These are phyloP conservation scores for Porites rus DNA, from an alignment of 92 coral and sea anemone genomes.

Conservation along the genomic window DNA sequence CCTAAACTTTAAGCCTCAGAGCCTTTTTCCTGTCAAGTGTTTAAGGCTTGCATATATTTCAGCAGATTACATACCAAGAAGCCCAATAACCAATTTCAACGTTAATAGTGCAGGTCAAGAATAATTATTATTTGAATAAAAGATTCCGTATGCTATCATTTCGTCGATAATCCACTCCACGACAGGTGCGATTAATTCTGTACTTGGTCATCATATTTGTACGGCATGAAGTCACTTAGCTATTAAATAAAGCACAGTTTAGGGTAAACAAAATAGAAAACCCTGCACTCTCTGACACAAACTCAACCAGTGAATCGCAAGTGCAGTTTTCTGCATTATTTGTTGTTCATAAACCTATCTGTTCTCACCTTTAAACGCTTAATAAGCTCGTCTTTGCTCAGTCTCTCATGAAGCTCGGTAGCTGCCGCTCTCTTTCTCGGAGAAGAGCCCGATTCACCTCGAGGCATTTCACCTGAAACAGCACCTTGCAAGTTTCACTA, in stretches of 20 bases:
- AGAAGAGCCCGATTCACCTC: constrained; percentile 60
- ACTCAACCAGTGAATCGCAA: not conserved
- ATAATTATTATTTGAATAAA: not conserved
- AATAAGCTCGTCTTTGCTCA: constrained; percentile 85
- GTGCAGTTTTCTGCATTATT: not conserved
- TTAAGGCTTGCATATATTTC: too few relatives aligned
- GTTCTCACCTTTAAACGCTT: constrained; percentile 80
- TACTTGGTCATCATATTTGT: too few relatives aligned
- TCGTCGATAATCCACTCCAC: not conserved
- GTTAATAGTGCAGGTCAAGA: not conserved
- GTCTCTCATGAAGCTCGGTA: constrained; percentile 72
- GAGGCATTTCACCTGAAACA: constrained; percentile 56
- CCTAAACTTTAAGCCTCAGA: too few relatives aligned
- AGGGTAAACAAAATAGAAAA: not conserved
- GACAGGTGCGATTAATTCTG: not conserved
- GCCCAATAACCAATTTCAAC: not conserved
- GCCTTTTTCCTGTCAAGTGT: too few relatives aligned
- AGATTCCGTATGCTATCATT: not conserved
- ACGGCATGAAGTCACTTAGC: not conserved
- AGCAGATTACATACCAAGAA: not conserved
- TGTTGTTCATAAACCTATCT: not conserved
- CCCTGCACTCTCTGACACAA: not conserved
- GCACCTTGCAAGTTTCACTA: constrained; percentile 10
- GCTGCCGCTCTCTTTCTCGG: constrained; percentile 77
- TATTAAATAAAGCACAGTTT: not conserved